Base-by-base conservation (phyloP, 2,888 invertebrate genomes). In the Cylloceria caligata region DNA sequence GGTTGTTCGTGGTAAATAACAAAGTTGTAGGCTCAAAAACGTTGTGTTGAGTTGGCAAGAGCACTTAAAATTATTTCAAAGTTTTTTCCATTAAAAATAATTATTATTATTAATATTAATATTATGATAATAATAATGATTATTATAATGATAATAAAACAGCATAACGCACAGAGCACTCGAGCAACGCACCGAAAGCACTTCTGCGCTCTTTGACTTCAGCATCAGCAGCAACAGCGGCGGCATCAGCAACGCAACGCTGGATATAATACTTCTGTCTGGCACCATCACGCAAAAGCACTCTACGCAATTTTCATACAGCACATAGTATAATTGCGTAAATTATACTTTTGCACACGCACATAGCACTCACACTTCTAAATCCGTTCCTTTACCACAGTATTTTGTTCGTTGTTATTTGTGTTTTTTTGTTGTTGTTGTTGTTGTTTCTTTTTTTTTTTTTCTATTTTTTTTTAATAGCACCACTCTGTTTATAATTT, bases 1-100 rank as follows among this genome's bases (percentile, higher is more conserved):
- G 86, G 91, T 93, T 85, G 93, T 93, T 87, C 92, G 93, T 92
- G 93, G 93, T 93, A 92, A 91, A 89, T 90, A 82, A 83, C 4
- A 11, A 0, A 57, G 34, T 74, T 77, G 47, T 47, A 79, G 73
- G 45, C 36, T 11, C 52, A 3, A n/a, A 57, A 45, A 74, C 16
- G 19, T 57, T 72, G 71, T 52, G 36, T 47, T 72, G 36, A 42
- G 19, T 69, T 13, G 27, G 47, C 55, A 55, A 42, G 34, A 81
- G 77, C 73, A 80, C 55, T 74, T 62, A 36, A 16, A 42, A 27
- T 60, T 62, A 34, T 74, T 19, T 27, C 9, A 16, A 16, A 30
- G 9, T 49, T 21, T 49, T 16, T 49, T 49, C 19, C 47, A 19
- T 9, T 21, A 65, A 65, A 42, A 67, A 55, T 65, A 16, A 19